Evolutionary conservation across 2,113 vertebrate species (phyloP), one percentile per base, ranked within the genome.

Genomic region (Crotalus viridis): DNA sequence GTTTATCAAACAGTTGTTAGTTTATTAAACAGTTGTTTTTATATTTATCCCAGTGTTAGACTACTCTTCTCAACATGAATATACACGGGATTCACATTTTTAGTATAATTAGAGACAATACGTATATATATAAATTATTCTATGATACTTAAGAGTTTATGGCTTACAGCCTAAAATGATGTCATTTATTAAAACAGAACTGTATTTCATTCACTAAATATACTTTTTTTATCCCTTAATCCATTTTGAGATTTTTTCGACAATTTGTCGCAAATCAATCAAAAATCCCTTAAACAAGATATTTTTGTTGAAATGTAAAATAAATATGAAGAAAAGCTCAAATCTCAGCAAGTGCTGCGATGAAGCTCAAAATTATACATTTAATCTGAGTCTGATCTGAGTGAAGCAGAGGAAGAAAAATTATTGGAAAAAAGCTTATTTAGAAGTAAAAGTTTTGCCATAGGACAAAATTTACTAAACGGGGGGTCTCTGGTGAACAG

Each of bases 361-460:
- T 15, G 90, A 52, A 93, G 89, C 74, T 91, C 59, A 92, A 85
- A 94, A 92, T 87, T 39, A 88, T 6, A 9, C 56, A 61, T 89
- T 95, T 92, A 92, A 64, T 90, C 69, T 0, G 0, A 74, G 52
- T 26, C 26, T 54, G 51, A 0, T 91, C 46, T 88, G 88, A 94
- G 93, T 81, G 43, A 87, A 92, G 13, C 3, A 43, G 57, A 90
- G 3, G 90, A 85, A 57, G 89, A 0, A 91, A 87, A 94, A 93
- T 92, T 87, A 91, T 0, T 92, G 93, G 81, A 2, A 94, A 64
- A 93, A 69, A 74, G 61, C 55, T 5, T 89, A 92, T 94, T 94
- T 96, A 87, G 52, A 97, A 95, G 39, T 92, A 90, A 87, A 64
- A 91, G 94, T 85, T 51, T 88, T 95, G 95, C 93, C 93, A 93